Percentiles rank a stretch among this genome's conserved stretches.
Evolutionary conservation across 2,113 vertebrate genomes (phyloP).

Genomic region (Plotosus lineatus): DNA sequence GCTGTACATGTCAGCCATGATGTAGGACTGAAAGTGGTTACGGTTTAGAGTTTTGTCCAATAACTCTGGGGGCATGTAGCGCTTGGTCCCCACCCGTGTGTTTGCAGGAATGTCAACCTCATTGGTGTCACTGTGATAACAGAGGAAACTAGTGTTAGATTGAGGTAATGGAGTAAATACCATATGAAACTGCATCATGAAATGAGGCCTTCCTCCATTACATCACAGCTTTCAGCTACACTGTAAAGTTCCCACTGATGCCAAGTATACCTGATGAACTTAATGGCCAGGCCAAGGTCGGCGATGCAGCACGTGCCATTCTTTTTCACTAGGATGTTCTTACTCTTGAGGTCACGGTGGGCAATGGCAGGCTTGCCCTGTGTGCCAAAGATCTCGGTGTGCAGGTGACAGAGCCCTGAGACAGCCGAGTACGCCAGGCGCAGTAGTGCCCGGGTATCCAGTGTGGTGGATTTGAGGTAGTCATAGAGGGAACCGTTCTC

Average conservation of each 20-base stretch:
- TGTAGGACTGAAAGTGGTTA: slow-evolving; percentile 94
- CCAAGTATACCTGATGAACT: slow-evolving; percentile 93
- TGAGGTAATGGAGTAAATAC: background rate
- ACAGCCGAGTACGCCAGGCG: slow-evolving; percentile 89
- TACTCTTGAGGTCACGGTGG: slow-evolving; percentile 96
- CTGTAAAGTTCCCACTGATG: no score
- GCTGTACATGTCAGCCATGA: slow-evolving; percentile 99
- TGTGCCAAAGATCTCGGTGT: slow-evolving; percentile 96
- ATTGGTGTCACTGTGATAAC: slow-evolving; percentile 83
- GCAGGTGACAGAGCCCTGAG: slow-evolving; percentile 93
- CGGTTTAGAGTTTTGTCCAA: slow-evolving; percentile 93
- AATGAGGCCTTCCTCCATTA: background rate
- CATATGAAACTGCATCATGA: background rate
- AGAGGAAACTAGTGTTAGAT: background rate
- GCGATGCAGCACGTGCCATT: slow-evolving; percentile 95
- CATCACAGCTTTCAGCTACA: background rate
- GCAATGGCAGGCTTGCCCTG: slow-evolving; percentile 97
- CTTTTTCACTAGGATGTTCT: slow-evolving; percentile 96
- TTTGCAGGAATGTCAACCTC: slow-evolving; percentile 96
- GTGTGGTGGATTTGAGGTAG: slow-evolving; percentile 91
- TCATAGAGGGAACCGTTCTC: slow-evolving; percentile 95
- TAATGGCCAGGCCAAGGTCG: slow-evolving; percentile 93
- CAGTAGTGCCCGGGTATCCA: slow-evolving; percentile 86
- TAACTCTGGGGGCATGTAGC: slow-evolving; percentile 97
- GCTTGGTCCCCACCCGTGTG: slow-evolving; percentile 93